Percentiles rank a stretch among this genome's conserved stretches.
Conservation (phyloP, 2,888 invertebrate genomes). For the Dexiosoma caninum region DNA sequence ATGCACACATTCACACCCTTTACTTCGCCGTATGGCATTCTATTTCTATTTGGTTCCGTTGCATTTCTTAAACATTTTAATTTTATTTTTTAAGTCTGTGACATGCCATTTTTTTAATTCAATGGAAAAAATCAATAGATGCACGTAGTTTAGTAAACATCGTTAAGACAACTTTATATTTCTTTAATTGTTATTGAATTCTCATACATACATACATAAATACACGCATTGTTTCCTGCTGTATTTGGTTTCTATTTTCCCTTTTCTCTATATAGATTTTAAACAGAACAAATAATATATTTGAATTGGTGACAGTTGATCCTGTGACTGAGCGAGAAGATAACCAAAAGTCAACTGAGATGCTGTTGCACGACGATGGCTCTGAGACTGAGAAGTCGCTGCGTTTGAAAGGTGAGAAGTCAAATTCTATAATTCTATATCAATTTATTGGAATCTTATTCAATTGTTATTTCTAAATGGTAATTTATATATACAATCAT, state of each 20-base stretch:
- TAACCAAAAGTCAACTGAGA: conserved; percentile 79
- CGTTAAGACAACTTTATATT: no score
- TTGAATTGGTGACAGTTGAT: conserved; percentile 94
- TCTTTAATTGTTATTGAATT: neutral
- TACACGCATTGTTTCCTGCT: neutral
- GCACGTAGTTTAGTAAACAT: conserved; percentile 9
- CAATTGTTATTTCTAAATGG: no score
- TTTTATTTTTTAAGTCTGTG: neutral
- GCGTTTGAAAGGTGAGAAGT: conserved; percentile 84
- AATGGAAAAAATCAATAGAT: conserved; percentile 20
- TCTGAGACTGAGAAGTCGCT: conserved; percentile 86
- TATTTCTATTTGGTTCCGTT: conserved; percentile 11
- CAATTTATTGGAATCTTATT: no score
- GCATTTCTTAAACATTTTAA: neutral
- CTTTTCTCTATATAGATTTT: conserved; percentile 83
- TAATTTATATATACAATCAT: neutral
- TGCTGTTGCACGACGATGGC: conserved; percentile 80
- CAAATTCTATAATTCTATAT: neutral
- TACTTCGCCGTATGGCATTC: neutral
- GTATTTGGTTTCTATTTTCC: neutral
- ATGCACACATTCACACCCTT: no score
- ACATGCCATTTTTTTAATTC: neutral
- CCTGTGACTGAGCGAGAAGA: conserved; percentile 86
- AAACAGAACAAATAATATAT: conserved; percentile 97
- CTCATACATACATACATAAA: neutral